Base-by-base conservation (phyloP, 2,888 invertebrate genomes). In the Mythimna loreyi region DNA sequence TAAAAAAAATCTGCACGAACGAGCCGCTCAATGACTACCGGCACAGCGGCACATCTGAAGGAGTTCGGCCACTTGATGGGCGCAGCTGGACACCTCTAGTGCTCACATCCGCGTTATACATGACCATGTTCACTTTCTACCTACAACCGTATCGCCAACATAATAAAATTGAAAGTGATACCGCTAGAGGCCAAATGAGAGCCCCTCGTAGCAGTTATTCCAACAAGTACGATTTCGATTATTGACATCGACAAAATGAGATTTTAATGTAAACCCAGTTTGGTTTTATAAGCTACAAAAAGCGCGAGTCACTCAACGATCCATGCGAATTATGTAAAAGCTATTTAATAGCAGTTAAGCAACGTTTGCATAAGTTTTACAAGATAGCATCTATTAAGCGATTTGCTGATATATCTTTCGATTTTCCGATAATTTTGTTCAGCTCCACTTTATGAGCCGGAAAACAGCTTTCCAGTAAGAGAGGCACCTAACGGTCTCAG, bases 91-190 rank as follows among this genome's bases (percentile, higher is more conserved):
- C 83, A 83, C 81, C 74, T 89, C 85, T 67, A 88, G 87, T 87
- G 85, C 80, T 69, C 81, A 84, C 83, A 87, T 88, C 87, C 89
- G 88, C 80, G 75, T 84, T 71, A 80, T 57, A 47, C 43, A 81
- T 55, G 47, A 70, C 75, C 78, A 62, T 75, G 74, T 87, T 90
- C 89, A 88, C 91, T 91, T 91, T 91, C 91, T 90, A 90, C 82
- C 80, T 77, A 75, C 73, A 75, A 82, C 77, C 77, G 83, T 84
- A 86, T 79, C 78, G 78, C 77, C 77, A 85, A 81, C 80, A 83
- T 82, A 79, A 85, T 86, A 84, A 88, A 88, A 87, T 82, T 85
- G 89, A 88, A 88, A 88, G 88, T 86, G 80, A 75, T 83, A 78
- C 75, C 78, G 83, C 73, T 75, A 71, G 73, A 77, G 81, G 77